Conservation (phyloP, 2,797 vertebrate species). For the Cottoperca gobio region DNA sequence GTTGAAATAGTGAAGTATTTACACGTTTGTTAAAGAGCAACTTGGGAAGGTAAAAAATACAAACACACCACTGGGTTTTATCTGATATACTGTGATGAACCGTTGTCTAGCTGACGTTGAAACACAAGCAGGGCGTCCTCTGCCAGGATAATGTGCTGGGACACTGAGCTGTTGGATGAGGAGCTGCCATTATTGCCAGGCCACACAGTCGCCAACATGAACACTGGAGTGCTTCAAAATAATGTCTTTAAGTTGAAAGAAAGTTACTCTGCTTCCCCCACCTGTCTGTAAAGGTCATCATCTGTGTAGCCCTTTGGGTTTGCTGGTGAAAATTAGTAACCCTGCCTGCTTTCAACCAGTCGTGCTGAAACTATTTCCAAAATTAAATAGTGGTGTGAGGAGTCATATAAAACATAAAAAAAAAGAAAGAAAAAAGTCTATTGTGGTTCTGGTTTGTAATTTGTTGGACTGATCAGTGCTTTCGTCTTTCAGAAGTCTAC, state of each 20-base stretch:
- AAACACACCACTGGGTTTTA: slow-evolving; percentile 2
- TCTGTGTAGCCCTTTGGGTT: slow-evolving; percentile 69
- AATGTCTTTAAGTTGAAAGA: not conserved
- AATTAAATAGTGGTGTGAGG: not conserved
- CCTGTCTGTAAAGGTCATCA: not conserved
- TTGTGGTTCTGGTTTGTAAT: slow-evolving; percentile 12
- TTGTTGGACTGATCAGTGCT: slow-evolving; percentile 15
- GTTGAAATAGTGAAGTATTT: slow-evolving; percentile 66
- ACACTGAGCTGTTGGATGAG: slow-evolving; percentile 25
- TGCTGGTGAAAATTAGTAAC: slow-evolving; percentile 75
- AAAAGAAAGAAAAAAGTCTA: not conserved
- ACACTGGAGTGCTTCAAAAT: slow-evolving; percentile 1
- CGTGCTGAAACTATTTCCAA: slow-evolving; percentile 44
- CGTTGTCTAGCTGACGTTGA: too few species aligned
- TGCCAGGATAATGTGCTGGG: not conserved
- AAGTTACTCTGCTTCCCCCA: not conserved
- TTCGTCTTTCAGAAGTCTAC: slow-evolving; percentile 47
- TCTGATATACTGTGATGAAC: too few species aligned
- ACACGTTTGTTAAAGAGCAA: slow-evolving; percentile 59
- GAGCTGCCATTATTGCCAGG: slow-evolving; percentile 64
- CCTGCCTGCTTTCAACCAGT: slow-evolving; percentile 19
- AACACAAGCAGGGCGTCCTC: slow-evolving; percentile 34
- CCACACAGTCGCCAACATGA: slow-evolving; percentile 48
- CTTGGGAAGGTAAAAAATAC: slow-evolving; percentile 18
- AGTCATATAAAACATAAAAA: not conserved